Evolutionary conservation across 2,888 invertebrate genomes (phyloP).

Genomic region (Mythimna vitellina): DNA sequence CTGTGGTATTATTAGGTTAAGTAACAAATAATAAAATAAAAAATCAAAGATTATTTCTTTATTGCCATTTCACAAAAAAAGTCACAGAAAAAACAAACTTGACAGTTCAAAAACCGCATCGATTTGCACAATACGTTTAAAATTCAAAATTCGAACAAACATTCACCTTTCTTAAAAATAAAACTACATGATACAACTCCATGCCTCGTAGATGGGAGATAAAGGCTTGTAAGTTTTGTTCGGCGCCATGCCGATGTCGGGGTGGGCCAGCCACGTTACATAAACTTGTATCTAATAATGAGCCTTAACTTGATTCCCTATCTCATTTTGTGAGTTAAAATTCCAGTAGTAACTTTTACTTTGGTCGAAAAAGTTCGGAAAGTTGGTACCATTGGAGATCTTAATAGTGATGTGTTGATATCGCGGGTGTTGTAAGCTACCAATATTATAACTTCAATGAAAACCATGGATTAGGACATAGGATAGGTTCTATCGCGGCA

Average conservation of each 20-base stretch:
- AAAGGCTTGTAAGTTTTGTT: slow-evolving; percentile 71
- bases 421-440: too few species aligned
- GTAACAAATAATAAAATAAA: background rate
- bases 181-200: slow-evolving; percentile 66
- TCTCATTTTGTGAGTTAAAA: slow-evolving; percentile 58
- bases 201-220: slow-evolving; percentile 75
- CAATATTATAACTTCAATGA: too few species aligned
- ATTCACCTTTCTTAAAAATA: slow-evolving; percentile 34
- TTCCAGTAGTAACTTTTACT: slow-evolving; percentile 58
- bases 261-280: slow-evolving; percentile 73
- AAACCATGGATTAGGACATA: too few species aligned
- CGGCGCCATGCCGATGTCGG: slow-evolving; percentile 80
- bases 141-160: slow-evolving; percentile 19
- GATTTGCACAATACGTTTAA: slow-evolving; percentile 13
- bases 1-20: background rate
- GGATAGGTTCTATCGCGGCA: too few species aligned
- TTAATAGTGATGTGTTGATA: slow-evolving; percentile 3
- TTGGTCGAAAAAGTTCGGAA: slow-evolving; percentile 18
- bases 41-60: background rate
- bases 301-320: slow-evolving; percentile 55
- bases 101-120: background rate
- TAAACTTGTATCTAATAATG: slow-evolving; percentile 63
- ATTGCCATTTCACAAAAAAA: background rate
- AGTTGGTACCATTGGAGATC: slow-evolving; percentile 29
- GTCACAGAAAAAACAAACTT: background rate